These are phyloP conservation scores for Sturnus vulgaris DNA, from an alignment of 2,113 vertebrate genomes.

Conservation along the genomic window DNA sequence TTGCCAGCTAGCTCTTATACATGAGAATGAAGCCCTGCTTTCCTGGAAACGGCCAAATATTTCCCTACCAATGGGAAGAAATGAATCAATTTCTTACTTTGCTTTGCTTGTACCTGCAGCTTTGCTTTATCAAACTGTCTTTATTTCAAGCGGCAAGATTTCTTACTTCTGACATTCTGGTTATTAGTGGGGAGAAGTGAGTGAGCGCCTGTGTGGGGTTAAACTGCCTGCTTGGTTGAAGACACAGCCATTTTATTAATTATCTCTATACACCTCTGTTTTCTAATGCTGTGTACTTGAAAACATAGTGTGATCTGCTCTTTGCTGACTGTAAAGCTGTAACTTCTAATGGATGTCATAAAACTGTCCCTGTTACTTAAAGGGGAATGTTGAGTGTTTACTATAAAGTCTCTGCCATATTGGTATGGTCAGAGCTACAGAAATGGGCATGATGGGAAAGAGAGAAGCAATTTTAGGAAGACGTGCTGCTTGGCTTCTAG, in stretches of 20 bases:
- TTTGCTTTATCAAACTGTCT: neutral
- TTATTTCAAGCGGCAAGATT: neutral
- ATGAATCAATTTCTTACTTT: neutral
- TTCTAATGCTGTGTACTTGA: neutral
- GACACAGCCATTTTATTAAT: neutral
- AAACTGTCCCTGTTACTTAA: neutral
- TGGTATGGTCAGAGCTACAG: neutral
- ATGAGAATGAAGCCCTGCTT: neutral
- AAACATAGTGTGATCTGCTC: neutral
- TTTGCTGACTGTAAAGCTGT: neutral
- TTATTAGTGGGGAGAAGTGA: neutral
- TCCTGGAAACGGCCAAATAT: neutral
- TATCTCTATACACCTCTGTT: neutral
- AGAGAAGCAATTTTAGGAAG: neutral
- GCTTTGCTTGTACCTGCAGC: neutral
- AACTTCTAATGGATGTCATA: neutral
- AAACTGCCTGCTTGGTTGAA: neutral
- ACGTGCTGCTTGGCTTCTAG: neutral
- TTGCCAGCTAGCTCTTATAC: neutral
- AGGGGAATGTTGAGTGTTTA: neutral
- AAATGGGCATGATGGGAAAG: neutral
- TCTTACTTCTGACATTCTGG: neutral
- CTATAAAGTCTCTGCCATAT: neutral
- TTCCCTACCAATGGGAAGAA: neutral
- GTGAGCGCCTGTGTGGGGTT: accelerated